Evolutionary conservation across 2,797 vertebrate species (phyloP), one percentile per base, ranked within the genome.

Genomic region (Halcyon badia): DNA sequence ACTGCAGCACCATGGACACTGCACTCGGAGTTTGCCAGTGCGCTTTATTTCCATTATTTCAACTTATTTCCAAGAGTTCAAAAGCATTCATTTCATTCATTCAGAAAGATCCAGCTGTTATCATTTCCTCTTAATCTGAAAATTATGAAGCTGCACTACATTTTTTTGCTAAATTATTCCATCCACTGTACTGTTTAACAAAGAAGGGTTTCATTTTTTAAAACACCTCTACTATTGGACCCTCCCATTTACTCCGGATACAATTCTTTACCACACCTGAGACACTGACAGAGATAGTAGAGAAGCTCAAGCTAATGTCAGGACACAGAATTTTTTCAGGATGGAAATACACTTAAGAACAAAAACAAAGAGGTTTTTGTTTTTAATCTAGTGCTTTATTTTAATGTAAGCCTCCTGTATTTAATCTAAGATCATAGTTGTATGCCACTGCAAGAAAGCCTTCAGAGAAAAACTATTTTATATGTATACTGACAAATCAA

Each of bases 1-100:
- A 83, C n/a, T 86, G 83, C 87, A 93, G 82, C 76, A 96, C 89
- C 83, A 79, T 52, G 46, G 91, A 90, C 76, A 87, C 54, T 56
- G 69, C 69, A 69, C 37, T 44, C 2, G 0, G 16, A n/a, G 46
- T 44, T 91, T 51, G 52, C 56, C 52, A 69, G 54, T 19, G 75
- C 6, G 10, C 5, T 66, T 60, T 5, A 56, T 66, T 81, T 68
- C 1, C 5, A 73, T 42, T 69, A 79, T 77, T 73, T 79, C 18
- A 52, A 17, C 33, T 89, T 16, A 42, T 46, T 80, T 69, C 19
- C 14, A 75, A 92, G 31, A 1, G 1, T 41, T 35, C 28, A 61
- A 86, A 88, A 65, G 6, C 6, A 79, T 39, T 41, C 3, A 51
- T 61, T 92, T 78, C 21, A 77, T 22, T 17, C 9, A 46, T 68